These are phyloP conservation scores for Callimico goeldii DNA, from an alignment of 2,797 vertebrate genomes.

Conservation along the genomic window DNA sequence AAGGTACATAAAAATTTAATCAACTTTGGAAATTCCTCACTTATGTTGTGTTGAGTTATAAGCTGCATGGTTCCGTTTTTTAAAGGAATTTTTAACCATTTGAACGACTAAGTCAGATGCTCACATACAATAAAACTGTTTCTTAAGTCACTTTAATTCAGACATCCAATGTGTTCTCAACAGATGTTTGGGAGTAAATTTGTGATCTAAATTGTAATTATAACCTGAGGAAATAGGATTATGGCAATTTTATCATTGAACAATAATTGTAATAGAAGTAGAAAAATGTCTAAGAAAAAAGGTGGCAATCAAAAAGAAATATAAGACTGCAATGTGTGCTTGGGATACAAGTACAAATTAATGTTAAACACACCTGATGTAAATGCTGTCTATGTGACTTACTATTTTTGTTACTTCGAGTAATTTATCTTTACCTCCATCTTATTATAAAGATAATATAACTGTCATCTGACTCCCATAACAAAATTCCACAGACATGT, in stretches of 20 bases:
- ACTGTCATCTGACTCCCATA: neutral
- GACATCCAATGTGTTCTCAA: neutral
- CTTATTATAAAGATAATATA: neutral
- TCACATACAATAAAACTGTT: neutral
- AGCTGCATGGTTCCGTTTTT: neutral
- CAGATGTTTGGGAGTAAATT: neutral
- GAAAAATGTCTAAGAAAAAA: neutral
- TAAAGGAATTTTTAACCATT: neutral
- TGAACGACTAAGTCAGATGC: neutral
- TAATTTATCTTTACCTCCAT: neutral
- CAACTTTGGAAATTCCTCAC: neutral
- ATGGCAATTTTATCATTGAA: neutral
- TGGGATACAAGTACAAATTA: neutral
- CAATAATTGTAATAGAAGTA: neutral
- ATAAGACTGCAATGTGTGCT: neutral
- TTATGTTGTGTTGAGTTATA: neutral
- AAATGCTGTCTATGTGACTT: neutral
- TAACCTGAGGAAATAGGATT: neutral
- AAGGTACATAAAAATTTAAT: neutral
- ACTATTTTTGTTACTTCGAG: neutral
- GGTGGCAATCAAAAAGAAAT: neutral
- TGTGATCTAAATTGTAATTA: neutral
- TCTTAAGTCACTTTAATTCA: conserved; percentile 12
- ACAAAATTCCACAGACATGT: neutral
- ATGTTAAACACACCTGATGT: neutral